A percentile compares a stretch with the other conserved stretches of the same genome.
Conservation (phyloP, 2,888 invertebrate genomes). For the Abscondita cerata region DNA sequence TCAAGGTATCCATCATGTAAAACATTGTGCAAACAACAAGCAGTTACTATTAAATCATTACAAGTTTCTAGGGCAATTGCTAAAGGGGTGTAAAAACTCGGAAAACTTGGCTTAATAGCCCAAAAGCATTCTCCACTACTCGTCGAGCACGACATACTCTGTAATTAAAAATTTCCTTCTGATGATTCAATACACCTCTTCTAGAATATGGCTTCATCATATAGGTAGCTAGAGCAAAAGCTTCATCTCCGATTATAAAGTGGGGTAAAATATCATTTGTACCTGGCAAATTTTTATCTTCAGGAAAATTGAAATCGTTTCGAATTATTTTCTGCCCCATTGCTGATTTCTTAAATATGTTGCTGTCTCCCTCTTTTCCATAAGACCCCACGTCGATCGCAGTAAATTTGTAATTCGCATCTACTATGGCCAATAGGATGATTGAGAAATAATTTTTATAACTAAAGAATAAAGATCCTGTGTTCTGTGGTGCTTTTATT, state of each 20-base stretch:
- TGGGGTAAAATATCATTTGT: neutral
- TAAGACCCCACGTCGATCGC: slow-evolving; percentile 2
- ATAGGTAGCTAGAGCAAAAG: neutral
- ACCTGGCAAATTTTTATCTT: neutral
- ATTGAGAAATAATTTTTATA: neutral
- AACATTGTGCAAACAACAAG: slow-evolving; percentile 7
- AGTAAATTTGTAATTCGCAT: slow-evolving; percentile 1
- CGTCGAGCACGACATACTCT: neutral
- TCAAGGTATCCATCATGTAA: too few relatives aligned
- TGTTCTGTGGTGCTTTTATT: neutral
- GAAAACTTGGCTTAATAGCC: neutral
- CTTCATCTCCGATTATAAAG: slow-evolving; percentile 7
- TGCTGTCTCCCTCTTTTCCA: slow-evolving; percentile 4
- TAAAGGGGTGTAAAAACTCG: slow-evolving; percentile 11
- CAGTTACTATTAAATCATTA: neutral
- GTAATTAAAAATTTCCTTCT: slow-evolving; percentile 9
- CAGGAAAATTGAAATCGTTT: neutral
- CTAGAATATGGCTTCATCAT: slow-evolving; percentile 10
- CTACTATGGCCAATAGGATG: neutral
- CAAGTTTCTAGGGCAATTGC: neutral
- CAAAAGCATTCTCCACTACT: slow-evolving; percentile 9
- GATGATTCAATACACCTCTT: neutral
- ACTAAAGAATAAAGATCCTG: slow-evolving; percentile 1
- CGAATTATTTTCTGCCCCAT: slow-evolving; percentile 7
- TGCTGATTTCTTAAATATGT: neutral